These are phyloP conservation scores for Okamejei kenojei DNA, from an alignment of 2,797 vertebrate species.

Conservation along the genomic window DNA sequence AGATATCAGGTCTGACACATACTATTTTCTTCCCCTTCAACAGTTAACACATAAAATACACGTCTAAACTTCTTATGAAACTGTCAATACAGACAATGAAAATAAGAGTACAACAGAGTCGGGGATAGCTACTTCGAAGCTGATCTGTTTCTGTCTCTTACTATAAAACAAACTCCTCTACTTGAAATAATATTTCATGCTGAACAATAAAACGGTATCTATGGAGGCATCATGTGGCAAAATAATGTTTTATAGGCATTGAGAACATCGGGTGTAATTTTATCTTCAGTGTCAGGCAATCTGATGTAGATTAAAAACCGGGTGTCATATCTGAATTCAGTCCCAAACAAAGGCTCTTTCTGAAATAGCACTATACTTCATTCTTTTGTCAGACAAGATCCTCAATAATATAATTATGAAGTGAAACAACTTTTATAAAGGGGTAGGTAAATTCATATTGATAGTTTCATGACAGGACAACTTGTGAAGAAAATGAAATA, in stretches of 20 bases:
- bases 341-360: not conserved
- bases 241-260: not conserved
- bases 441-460: not conserved
- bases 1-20: not conserved
- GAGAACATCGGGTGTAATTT: not conserved
- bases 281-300: not conserved
- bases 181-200: not conserved
- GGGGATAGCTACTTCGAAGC: not conserved
- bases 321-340: not conserved
- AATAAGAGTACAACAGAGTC: not conserved
- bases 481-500: not conserved
- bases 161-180: not conserved
- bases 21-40: not conserved
- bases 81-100: not conserved
- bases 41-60: not conserved
- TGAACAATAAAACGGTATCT: not conserved
- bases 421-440: not conserved
- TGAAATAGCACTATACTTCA: not conserved
- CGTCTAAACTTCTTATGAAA: not conserved
- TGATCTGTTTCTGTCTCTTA: not conserved
- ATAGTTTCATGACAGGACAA: not conserved
- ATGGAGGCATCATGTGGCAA: not conserved
- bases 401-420: not conserved
- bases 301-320: slow-evolving; percentile 2
- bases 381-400: not conserved